A percentile compares a stretch with the other conserved stretches of the same genome.
phyloP scores from a whole-genome alignment of 2,113 vertebrate species.

The Muscicapa adusta region DNA sequence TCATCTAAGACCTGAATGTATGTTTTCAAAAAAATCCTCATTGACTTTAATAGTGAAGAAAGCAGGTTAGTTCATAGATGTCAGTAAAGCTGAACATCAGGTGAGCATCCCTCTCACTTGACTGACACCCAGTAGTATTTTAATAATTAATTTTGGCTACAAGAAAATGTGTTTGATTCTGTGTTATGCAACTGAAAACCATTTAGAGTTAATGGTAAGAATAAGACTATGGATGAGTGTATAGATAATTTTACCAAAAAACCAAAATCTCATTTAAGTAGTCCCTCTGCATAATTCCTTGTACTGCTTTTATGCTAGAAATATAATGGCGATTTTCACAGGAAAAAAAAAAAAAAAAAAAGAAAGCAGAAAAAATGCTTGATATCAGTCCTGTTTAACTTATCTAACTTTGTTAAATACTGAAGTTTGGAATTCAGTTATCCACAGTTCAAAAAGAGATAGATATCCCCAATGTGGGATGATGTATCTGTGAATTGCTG shows the following conservation, averaged over 20 bases:
- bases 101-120: not conserved
- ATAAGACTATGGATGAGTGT: not conserved
- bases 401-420: not conserved
- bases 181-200: not conserved
- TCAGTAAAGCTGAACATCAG: not conserved
- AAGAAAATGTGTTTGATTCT: not conserved
- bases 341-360: not conserved
- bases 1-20: not conserved
- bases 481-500: not conserved
- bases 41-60: not conserved
- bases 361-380: rapidly evolving
- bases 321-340: not conserved
- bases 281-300: not conserved
- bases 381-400: not conserved
- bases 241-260: not conserved
- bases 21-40: not conserved
- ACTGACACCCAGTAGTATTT: not conserved
- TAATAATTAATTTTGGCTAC: not conserved
- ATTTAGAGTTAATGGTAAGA: not conserved
- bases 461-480: not conserved
- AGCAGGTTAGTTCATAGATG: not conserved
- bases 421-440: not conserved
- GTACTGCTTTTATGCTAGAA: not conserved
- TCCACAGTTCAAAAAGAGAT: not conserved
- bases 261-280: not conserved